Percentiles rank a stretch among this genome's conserved stretches.
phyloP scores from a whole-genome alignment of 2,888 invertebrate genomes.

The Parasteatoda lunata region DNA sequence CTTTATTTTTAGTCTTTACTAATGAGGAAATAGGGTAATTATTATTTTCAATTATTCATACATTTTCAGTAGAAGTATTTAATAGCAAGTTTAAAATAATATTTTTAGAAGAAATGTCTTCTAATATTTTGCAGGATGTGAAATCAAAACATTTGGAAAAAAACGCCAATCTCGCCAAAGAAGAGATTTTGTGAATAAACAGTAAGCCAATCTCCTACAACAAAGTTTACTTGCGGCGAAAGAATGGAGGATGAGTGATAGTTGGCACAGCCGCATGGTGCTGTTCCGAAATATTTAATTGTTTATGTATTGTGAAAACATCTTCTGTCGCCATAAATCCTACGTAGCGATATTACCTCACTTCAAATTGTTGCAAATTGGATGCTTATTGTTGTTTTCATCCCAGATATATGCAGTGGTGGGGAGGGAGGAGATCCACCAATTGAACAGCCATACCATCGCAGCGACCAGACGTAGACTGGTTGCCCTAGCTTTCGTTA shows the following conservation, averaged over 20 bases:
- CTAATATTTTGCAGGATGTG: too few relatives aligned
- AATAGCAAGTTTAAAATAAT: too few relatives aligned
- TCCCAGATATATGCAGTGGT: background rate
- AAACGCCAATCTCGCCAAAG: background rate
- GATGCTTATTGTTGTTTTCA: too few relatives aligned
- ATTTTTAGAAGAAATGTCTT: too few relatives aligned
- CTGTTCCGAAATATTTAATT: background rate
- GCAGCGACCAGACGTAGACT: constrained; percentile 48
- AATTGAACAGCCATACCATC: constrained; percentile 43
- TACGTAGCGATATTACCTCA: too few relatives aligned
- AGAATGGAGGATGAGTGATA: background rate
- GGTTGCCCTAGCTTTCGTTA: constrained; percentile 29
- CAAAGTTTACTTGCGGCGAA: background rate
- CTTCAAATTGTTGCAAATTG: too few relatives aligned
- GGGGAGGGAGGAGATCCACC: constrained; percentile 22
- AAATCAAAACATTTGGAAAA: too few relatives aligned
- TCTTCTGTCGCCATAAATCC: too few relatives aligned
- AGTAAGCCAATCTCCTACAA: background rate
- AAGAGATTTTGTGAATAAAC: background rate
- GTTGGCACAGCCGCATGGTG: background rate
- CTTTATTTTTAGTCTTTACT: too few relatives aligned
- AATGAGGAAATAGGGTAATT: too few relatives aligned
- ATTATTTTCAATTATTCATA: too few relatives aligned
- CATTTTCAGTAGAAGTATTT: too few relatives aligned
- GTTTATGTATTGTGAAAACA: background rate